These are phyloP conservation scores for Blera fallax DNA, from an alignment of 2,888 invertebrate genomes.

Conservation along the genomic window DNA sequence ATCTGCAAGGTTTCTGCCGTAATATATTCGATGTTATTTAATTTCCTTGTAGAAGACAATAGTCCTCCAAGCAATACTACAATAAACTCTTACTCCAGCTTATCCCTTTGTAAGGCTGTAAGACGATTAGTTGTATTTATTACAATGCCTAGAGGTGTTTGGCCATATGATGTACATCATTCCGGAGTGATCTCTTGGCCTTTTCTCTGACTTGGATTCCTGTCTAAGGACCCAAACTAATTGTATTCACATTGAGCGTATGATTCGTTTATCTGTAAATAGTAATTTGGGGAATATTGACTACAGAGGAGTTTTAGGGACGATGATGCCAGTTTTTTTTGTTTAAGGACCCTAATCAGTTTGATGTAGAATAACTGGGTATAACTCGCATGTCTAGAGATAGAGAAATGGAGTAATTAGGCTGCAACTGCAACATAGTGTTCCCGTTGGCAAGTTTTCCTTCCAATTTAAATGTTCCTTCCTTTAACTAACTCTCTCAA, in stretches of 20 bases:
- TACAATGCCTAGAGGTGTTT: conserved; percentile 27
- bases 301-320: too few relatives aligned
- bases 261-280: background rate
- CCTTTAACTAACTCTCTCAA: conserved; percentile 24
- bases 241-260: background rate
- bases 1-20: background rate
- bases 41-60: background rate
- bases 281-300: background rate
- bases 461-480: conserved; percentile 24
- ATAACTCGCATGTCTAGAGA: too few relatives aligned
- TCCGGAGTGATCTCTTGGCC: background rate
- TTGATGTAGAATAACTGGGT: too few relatives aligned
- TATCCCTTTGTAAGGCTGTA: conserved; percentile 40
- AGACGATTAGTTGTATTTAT: conserved; percentile 51
- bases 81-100: background rate
- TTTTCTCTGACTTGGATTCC: background rate
- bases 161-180: background rate
- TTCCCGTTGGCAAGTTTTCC: conserved; percentile 10
- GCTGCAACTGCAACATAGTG: conserved; percentile 1
- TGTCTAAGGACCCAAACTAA: conserved; percentile 29
- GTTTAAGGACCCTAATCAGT: too few relatives aligned
- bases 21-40: background rate
- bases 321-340: too few relatives aligned
- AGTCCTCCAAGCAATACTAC: background rate
- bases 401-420: conserved; percentile 40